Conservation (phyloP, 2,797 vertebrate genomes). For the Paedocypris micromegethes region DNA sequence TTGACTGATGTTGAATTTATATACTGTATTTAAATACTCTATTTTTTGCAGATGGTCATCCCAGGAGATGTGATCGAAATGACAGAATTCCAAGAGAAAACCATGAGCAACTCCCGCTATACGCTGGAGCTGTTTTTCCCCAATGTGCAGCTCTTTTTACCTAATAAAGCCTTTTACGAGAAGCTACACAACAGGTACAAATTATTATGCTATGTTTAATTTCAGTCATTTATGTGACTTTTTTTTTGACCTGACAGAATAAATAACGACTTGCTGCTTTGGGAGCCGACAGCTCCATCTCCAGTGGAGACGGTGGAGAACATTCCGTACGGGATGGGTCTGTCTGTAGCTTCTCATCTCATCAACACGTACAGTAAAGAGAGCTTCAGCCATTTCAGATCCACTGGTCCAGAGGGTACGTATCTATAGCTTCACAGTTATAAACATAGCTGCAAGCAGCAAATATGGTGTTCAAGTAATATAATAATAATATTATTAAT, state of each 20-base stretch:
- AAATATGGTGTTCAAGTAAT: no score
- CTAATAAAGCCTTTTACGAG: constrained; percentile 90
- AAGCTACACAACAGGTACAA: constrained; percentile 90
- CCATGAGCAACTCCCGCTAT: constrained; percentile 89
- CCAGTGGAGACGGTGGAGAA: constrained; percentile 95
- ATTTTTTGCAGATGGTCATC: constrained; percentile 86
- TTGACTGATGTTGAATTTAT: no score
- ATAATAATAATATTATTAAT: no score
- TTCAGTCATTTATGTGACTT: background rate
- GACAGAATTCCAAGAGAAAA: constrained; percentile 97
- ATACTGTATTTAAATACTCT: no score
- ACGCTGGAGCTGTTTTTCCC: constrained; percentile 87
- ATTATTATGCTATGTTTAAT: background rate
- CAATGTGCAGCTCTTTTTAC: constrained; percentile 81
- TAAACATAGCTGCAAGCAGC: no score
- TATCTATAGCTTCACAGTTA: background rate
- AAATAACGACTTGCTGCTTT: constrained; percentile 93
- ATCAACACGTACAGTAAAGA: constrained; percentile 95
- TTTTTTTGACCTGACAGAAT: constrained; percentile 68
- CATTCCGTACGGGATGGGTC: constrained; percentile 88
- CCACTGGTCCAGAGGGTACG: constrained; percentile 85
- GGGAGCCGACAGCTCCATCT: constrained; percentile 97
- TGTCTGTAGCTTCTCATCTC: constrained; percentile 95
- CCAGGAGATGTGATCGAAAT: constrained; percentile 92
- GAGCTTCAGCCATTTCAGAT: constrained; percentile 87